Evolutionary conservation across 2,113 vertebrate genomes (phyloP), one percentile per base, ranked within the genome.

Genomic region (Gobius niger): DNA sequence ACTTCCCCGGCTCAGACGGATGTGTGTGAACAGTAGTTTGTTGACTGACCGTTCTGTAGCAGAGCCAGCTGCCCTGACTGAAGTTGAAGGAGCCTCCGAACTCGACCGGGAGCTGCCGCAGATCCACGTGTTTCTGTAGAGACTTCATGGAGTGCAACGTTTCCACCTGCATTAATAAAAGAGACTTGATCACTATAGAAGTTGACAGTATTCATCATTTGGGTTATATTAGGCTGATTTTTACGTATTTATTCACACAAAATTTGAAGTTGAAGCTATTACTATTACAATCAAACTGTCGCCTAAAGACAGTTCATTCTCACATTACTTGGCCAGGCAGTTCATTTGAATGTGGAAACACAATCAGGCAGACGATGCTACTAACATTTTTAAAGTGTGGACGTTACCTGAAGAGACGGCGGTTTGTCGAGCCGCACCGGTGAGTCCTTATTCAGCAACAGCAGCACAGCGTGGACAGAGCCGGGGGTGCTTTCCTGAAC

Each of bases 71-170:
- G 81, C 67, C 89, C 79, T 98, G 96, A 64, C 91, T 94, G 73
- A 96, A 99, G 1, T 80, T 90, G 68, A 96, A 92, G n/a, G 87
- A 87, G 42, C 97, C 97, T 24, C 95, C 94, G 4, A 96, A 86
- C 9, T 95, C 90, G 0, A 62, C 46, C 11, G 96, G 96, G 75
- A 99, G 90, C 78, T 93, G 94, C 0, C 82, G 80, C 14, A 77
- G 77, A 15, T 96, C 94, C 73, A 98, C 88, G 13, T 94, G 92
- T 77, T 93, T 95, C 75, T 95, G 91, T 1, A 99, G 86, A 44
- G 94, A 92, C 81, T 95, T 95, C 16, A 93, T 82, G 7, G 96
- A 96, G 34, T 79, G 87, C 34, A 98, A 77, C 63, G 94, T 68
- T 83, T 96, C 93, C 79, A 96, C 89, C 96, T 98, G 90, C 6